These are phyloP conservation scores for Petrocephalus zakoni DNA, from an alignment of 2,113 vertebrate species.

Conservation along the genomic window DNA sequence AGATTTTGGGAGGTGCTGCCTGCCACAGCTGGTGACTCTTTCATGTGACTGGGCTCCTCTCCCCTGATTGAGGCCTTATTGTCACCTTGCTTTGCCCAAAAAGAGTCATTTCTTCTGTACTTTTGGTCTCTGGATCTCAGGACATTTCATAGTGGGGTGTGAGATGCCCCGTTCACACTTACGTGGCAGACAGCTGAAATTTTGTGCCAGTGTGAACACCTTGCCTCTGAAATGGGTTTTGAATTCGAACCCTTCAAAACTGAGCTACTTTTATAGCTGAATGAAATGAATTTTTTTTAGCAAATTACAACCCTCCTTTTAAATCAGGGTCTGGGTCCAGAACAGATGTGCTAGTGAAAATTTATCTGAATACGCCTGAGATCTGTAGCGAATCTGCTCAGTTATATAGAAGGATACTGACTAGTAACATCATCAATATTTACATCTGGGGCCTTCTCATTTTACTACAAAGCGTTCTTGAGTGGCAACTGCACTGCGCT, in stretches of 20 bases:
- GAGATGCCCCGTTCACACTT: not conserved
- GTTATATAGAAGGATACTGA: not conserved
- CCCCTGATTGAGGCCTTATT: not conserved
- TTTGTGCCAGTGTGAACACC: not conserved
- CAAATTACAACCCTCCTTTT: conserved; percentile 7
- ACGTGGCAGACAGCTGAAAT: not conserved
- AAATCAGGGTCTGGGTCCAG: conserved; percentile 8
- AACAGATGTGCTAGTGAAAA: not conserved
- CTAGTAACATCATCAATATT: conserved; percentile 12
- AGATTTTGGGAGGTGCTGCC: conserved; percentile 4
- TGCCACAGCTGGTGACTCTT: not conserved
- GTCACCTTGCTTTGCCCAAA: not conserved
- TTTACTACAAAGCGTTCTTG: conserved; percentile 19
- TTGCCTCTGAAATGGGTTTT: not conserved
- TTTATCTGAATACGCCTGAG: not conserved
- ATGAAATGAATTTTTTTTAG: not conserved
- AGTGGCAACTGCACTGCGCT: conserved; percentile 25
- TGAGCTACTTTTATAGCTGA: not conserved
- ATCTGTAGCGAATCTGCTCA: not conserved
- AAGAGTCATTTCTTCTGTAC: not conserved
- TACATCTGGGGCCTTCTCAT: not conserved
- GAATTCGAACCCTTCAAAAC: not conserved
- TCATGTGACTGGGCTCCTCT: not conserved
- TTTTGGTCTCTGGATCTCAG: not conserved
- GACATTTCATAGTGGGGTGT: not conserved